Base-by-base conservation (phyloP, 1,140 invertebrate genomes). In the Ips typographus region DNA sequence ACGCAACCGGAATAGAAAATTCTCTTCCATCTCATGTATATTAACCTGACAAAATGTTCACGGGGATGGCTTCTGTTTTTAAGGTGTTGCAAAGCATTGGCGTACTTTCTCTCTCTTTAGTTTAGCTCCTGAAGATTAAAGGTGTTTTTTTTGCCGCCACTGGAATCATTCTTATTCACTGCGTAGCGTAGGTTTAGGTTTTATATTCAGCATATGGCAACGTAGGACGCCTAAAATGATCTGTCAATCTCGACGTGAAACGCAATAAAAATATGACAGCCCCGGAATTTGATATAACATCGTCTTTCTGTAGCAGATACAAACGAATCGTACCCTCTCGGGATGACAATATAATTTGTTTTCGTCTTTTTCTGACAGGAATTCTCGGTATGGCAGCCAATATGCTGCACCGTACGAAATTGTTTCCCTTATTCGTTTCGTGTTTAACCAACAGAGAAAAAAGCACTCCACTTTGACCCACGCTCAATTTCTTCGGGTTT, bases 21-120 rank as follows among this genome's bases (percentile, higher is more conserved):
- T 7, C 52, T 40, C 4, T 58, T 6, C 2, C 7, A 41, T 2
- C 56, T 39, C 37, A 22, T 58, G 40, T 58, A 58, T 40, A 58
- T 58, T 40, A 58, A 58, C 56, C 56, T 58, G 56, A 41, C 56
- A 22, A 58, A 58, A 58, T 58, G 40, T 58, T 58, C 56, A 22
- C 40, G 37, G 7, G 56, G 36, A 41, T 7, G 4, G 38, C 2
- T 53, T 4, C 40, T 55, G 5, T 22, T 55, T n/a, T 55, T n/a
- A 37, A 55, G 52, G 52, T 55, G 36, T 36, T 36, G 5, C 52
- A 22, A 2, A 49, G 1, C 44, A 49, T 6, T 49, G 44, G 44
- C 22, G 44, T 1, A 49, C 22, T 22, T 0, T 49, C 22, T 49
- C 44, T 49, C 7, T 49, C 7, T 3, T 1, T 1, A 1, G 3